A percentile compares a stretch with the other conserved stretches of the same genome.
phyloP scores from a whole-genome alignment of 2,113 vertebrate genomes.

The Clarias magur region DNA sequence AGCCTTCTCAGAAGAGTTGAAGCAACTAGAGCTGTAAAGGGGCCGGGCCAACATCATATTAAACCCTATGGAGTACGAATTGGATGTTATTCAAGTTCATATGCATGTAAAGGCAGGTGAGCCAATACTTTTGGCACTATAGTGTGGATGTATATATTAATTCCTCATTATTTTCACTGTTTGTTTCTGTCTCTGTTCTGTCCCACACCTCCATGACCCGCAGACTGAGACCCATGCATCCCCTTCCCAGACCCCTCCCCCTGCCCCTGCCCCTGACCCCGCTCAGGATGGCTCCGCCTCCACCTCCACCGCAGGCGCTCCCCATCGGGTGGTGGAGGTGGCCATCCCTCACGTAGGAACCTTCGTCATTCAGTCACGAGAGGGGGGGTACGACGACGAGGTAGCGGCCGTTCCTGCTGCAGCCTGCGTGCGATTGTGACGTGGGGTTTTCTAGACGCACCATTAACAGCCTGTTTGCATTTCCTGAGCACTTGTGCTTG shows the following conservation, averaged over 20 bases:
- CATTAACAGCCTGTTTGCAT: constrained; percentile 13
- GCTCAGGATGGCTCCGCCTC: constrained; percentile 77
- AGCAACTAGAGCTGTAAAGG: no score
- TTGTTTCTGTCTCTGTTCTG: not conserved
- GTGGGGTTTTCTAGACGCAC: not conserved
- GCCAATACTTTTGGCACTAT: no score
- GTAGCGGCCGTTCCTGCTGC: constrained; percentile 73
- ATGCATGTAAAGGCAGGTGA: no score
- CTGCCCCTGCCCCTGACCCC: constrained; percentile 73
- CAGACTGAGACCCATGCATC: constrained; percentile 62
- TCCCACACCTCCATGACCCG: constrained; percentile 43
- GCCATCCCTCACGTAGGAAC: constrained; percentile 91
- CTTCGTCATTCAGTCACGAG: constrained; percentile 91
- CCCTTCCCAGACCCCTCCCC: constrained; percentile 53
- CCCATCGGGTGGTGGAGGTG: constrained; percentile 90
- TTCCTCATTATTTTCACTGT: not conserved
- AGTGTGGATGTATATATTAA: not conserved
- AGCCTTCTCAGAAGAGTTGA: no score
- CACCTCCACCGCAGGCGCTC: constrained; percentile 72
- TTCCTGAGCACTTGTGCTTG: not conserved
- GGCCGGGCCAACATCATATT: no score
- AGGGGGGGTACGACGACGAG: constrained; percentile 97
- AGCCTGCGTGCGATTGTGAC: not conserved
- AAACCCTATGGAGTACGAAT: no score
- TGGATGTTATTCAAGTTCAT: no score